Conservation (phyloP, 2,797 vertebrate species). For the Pelochelys cantorii region DNA sequence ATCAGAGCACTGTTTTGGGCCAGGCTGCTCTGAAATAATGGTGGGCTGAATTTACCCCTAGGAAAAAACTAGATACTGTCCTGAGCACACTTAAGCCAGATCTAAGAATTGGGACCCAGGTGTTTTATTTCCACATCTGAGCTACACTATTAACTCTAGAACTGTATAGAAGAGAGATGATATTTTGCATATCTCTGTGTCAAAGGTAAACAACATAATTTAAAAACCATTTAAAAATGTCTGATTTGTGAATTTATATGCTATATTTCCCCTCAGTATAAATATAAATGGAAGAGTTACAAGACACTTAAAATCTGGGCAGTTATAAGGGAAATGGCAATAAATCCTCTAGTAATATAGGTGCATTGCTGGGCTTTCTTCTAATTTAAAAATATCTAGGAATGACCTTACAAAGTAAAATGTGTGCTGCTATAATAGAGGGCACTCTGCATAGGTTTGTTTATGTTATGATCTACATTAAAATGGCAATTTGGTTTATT, state of each 20-base stretch:
- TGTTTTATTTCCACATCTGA: not conserved
- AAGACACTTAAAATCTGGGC: not conserved
- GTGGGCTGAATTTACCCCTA: fast-evolving
- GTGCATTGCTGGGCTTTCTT: not conserved
- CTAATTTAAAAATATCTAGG: not conserved
- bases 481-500: not conserved
- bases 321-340: not conserved
- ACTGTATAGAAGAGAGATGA: not conserved
- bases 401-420: not conserved
- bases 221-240: not conserved
- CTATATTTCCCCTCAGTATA: not conserved
- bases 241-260: not conserved
- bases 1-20: not conserved
- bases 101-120: not conserved
- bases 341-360: not conserved
- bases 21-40: not conserved
- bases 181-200: not conserved
- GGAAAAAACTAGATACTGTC: not conserved
- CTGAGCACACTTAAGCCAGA: not conserved
- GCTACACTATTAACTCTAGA: not conserved
- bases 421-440: not conserved
- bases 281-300: not conserved
- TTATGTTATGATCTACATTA: not conserved
- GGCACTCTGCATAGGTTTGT: not conserved
- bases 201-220: not conserved